Evolutionary conservation across 2,797 vertebrate genomes (phyloP).

Genomic region (Sphenopsis melanotis): DNA sequence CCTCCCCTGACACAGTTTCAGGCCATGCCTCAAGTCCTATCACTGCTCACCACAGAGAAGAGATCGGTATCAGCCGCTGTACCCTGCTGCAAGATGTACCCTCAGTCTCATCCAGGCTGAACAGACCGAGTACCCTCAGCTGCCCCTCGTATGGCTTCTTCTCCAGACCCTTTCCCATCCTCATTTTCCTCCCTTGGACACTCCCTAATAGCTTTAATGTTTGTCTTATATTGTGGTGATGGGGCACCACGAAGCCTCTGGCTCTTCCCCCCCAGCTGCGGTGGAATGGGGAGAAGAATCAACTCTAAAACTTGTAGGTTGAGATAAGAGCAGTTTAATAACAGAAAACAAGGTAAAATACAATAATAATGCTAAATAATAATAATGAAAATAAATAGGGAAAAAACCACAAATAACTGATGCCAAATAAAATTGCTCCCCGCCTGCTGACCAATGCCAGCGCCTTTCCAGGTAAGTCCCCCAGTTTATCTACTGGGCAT

Average conservation of each 20-base stretch:
- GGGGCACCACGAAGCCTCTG: background rate
- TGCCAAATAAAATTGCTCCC: background rate
- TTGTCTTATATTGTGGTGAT: background rate
- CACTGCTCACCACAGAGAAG: too few relatives aligned
- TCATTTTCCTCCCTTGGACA: background rate
- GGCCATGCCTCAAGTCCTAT: background rate
- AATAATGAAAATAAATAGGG: background rate
- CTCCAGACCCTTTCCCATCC: background rate
- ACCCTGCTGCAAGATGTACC: background rate
- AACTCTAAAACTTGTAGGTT: background rate
- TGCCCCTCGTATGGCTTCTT: rapidly evolving
- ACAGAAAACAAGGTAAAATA: too few relatives aligned
- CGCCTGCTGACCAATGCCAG: background rate
- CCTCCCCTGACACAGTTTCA: too few relatives aligned
- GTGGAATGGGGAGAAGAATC: background rate
- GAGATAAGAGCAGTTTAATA: background rate
- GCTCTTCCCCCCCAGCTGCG: rapidly evolving
- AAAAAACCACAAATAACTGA: background rate
- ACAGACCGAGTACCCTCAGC: background rate
- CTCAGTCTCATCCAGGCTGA: background rate
- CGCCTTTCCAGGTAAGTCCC: background rate
- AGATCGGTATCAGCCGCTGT: background rate
- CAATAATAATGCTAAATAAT: too few relatives aligned
- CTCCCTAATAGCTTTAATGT: background rate
- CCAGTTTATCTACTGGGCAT: background rate